Conservation (phyloP, 2,888 invertebrate genomes). For the Caenorhabditis macrosperma region DNA sequence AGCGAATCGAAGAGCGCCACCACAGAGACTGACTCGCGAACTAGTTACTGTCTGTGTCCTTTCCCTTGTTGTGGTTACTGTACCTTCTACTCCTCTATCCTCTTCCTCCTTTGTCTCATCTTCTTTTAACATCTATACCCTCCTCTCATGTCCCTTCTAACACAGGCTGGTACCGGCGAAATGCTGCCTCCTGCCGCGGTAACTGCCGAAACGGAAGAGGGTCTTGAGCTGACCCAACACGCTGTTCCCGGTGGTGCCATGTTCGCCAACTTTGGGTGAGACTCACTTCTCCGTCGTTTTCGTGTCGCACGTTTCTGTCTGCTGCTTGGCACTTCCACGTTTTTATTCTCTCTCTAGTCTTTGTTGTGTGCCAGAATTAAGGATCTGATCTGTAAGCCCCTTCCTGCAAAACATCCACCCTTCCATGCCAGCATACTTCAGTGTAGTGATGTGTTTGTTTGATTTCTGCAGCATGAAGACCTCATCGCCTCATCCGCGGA, state of each 20-base stretch:
- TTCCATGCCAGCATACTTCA: neutral
- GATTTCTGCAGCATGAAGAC: constrained; percentile 67
- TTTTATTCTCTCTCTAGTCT: neutral
- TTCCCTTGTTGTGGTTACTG: constrained; percentile 1
- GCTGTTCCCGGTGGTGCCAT: constrained; percentile 61
- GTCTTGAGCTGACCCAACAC: constrained; percentile 66
- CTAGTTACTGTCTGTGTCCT: constrained; percentile 20
- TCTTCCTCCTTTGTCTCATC: neutral
- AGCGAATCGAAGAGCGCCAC: constrained; percentile 15
- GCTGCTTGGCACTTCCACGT: neutral
- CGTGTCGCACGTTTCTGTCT: constrained; percentile 18
- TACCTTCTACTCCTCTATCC: constrained; percentile 2
- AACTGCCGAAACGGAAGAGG: constrained; percentile 57
- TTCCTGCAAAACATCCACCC: neutral
- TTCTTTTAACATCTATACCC: neutral
- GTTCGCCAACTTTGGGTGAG: constrained; percentile 75
- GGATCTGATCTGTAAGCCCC: neutral
- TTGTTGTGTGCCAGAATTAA: constrained; percentile 41
- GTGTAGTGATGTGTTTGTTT: constrained; percentile 41
- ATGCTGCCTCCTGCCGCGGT: constrained; percentile 38
- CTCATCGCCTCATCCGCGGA: constrained; percentile 63
- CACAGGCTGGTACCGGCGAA: constrained; percentile 61
- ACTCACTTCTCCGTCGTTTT: constrained; percentile 27
- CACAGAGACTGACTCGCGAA: constrained; percentile 27
- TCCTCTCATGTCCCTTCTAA: constrained; percentile 23